Base-by-base conservation (phyloP, 2,113 vertebrate species). In the Dipodomys merriami region DNA sequence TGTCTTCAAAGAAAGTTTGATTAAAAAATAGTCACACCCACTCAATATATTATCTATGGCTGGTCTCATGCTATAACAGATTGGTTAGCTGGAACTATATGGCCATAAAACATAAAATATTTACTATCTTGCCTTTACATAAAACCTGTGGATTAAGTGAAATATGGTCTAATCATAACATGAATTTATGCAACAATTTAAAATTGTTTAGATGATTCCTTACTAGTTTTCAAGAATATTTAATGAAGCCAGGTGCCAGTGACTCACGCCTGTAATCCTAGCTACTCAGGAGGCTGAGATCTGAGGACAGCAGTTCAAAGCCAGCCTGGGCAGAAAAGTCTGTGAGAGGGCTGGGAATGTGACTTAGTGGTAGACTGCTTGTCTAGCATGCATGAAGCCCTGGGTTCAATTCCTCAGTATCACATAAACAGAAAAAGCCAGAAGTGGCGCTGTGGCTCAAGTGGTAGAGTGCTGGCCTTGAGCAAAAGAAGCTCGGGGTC, bases 171-270 rank as follows among this genome's bases (percentile, higher is more conserved):
- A 93, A 84, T 57, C 27, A 87, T 69, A 79, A 33, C 25, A 85
- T 85, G 86, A 86, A 90, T 74, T 20, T 79, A 76, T 74, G 33
- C 10, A 76, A 25, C n/a, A 25, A 93, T 74, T 94, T 94, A 84
- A 87, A 81, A 53, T 79, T 25, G n/a, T 69, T 57, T 49, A 79
- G 46, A 86, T 86, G 30, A 74, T 79, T 90, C 83, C 49, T 86
- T 87, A 39, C 27, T 65, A 88, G 25, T 19, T 88, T 91, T 11
- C 10, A 86, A 68, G 29, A 93, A 74, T 79, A 7, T 4, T 81
- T 67, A 90, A 79, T 64, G 30, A 69, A 64, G 49, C 49, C 12
- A 49, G 49, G 49, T 12, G 12, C 49, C 49, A 49, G 12, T 49
- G 49, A 12, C 49, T 49, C 49, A 49, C 11, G 49, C 49, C 49